These are phyloP conservation scores for Natator depressus DNA, from an alignment of 2,113 vertebrate genomes.

Conservation along the genomic window DNA sequence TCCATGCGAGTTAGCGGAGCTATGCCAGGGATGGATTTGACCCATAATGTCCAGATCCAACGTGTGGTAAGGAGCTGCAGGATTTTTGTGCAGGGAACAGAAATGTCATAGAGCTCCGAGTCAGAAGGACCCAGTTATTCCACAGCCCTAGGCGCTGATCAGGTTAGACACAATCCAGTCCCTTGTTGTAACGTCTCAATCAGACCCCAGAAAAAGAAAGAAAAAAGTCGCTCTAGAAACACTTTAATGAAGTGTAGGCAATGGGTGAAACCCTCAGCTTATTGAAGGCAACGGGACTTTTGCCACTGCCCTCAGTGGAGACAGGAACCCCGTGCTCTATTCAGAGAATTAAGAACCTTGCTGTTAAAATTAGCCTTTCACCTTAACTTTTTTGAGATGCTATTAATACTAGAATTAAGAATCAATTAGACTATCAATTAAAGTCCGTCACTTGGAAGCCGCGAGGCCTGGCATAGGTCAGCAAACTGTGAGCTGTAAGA, in stretches of 20 bases:
- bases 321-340: neutral
- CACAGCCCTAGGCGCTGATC: neutral
- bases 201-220: neutral
- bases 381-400: neutral
- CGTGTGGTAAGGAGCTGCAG: neutral
- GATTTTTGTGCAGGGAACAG: neutral
- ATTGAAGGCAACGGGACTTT: neutral
- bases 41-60: neutral
- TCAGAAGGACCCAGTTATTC: neutral
- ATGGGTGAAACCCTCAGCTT: neutral
- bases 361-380: neutral
- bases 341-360: neutral
- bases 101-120: neutral
- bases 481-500: neutral
- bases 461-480: neutral
- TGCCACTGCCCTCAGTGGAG: too few species aligned
- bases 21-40: neutral
- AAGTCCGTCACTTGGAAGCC: neutral
- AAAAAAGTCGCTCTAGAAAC: neutral
- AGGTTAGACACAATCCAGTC: neutral
- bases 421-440: neutral
- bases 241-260: neutral
- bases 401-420: neutral
- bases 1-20: neutral
- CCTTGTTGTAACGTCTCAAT: neutral